Conservation (phyloP, 2,888 invertebrate genomes). For the Bugula neritina region DNA sequence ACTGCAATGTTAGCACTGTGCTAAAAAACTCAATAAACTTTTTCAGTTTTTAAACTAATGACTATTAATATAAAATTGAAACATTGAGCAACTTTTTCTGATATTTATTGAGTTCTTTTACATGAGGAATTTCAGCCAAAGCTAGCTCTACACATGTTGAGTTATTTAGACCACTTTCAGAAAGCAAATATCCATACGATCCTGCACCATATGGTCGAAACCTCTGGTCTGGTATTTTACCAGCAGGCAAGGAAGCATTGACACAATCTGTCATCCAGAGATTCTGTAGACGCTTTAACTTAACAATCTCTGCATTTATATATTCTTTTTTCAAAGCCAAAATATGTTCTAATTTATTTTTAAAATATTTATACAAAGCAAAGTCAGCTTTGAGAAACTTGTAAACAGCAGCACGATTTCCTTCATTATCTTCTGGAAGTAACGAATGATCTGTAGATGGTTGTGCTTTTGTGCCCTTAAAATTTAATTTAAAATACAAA, state of each 20-base stretch:
- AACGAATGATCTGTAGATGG: background rate
- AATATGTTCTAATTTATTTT: background rate
- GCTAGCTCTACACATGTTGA: background rate
- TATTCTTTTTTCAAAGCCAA: background rate
- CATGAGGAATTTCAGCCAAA: background rate
- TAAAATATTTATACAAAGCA: background rate
- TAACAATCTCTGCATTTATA: background rate
- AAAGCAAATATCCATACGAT: background rate
- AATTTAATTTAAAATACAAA: background rate
- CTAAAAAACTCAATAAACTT: too few relatives aligned
- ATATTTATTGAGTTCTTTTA: background rate
- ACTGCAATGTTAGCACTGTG: too few relatives aligned
- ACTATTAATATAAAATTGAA: too few relatives aligned
- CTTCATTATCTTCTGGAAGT: background rate
- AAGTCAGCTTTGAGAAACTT: background rate
- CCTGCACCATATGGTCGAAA: background rate
- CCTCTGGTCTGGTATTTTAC: background rate
- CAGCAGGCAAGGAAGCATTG: background rate
- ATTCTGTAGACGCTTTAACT: background rate
- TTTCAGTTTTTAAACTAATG: too few relatives aligned
- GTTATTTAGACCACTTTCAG: background rate
- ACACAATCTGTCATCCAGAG: background rate
- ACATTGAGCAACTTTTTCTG: background rate
- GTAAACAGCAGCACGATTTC: background rate
- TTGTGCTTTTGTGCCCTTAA: background rate